Base-by-base conservation (phyloP, 2,113 vertebrate species). In the Lucifuga dentata region DNA sequence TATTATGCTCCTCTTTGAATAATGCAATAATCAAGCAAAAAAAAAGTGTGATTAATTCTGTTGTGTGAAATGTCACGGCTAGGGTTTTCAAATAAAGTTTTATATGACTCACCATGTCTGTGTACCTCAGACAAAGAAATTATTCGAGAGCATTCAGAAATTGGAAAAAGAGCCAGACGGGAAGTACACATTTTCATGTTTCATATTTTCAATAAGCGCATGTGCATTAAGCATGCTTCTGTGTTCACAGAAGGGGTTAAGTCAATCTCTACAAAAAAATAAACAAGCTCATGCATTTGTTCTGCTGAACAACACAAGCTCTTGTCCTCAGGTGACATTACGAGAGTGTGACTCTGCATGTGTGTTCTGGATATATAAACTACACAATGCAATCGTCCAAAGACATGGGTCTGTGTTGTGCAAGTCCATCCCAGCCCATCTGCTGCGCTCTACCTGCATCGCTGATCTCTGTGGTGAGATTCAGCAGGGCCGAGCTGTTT, bases 371-470 rank as follows among this genome's bases (percentile, higher is more conserved):
- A 77, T 81, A 66, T 69, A 70, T 21, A 29, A 83, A 68, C 66
- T 36, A 32, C 41, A 58, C 55, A 74, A 73, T 38, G 76, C 70
- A 89, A 80, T 80, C 77, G 78, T 76, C 53, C 5, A 17, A 53
- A 16, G 81, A 86, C 75, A 81, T 24, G 68, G 32, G 51, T 29
- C 29, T 26, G 29, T 46, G 55, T 49, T 78, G 76, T 74, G 52
- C 69, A 63, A 70, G 78, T 74, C 73, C 53, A 69, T 76, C 60
- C 61, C 55, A 15, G 39, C 50, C 78, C 87, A 87, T 89, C 89
- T 73, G 84, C 52, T 77, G 58, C 56, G 49, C 46, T 76, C 72
- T 69, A 69, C 57, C 77, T 78, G 77, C 65, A 68, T 68, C 59
- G 46, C 21, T 69, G 75, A 66, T 76, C 63, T 73, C 77, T 68